Percentiles rank a stretch among this genome's conserved stretches.
Conservation (phyloP, 2,888 invertebrate species). For the Cabera pusaria region DNA sequence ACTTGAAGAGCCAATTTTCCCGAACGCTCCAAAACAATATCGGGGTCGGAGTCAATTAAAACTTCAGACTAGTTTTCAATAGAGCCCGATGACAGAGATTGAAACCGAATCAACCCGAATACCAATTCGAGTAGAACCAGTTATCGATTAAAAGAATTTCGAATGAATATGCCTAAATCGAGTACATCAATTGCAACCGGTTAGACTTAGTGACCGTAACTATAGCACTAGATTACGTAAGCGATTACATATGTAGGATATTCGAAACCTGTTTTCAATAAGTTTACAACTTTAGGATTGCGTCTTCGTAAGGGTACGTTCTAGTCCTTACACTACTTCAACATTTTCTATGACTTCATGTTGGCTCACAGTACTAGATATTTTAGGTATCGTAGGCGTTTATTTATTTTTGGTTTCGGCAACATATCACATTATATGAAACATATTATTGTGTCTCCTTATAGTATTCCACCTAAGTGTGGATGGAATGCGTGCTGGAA, state of each 20-base stretch:
- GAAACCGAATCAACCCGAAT: constrained; percentile 14
- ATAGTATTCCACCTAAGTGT: too few relatives aligned
- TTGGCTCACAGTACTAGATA: too few relatives aligned
- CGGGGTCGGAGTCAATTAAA: constrained; percentile 11
- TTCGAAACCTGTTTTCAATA: constrained; percentile 12
- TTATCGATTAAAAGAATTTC: constrained; percentile 6
- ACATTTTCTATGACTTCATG: too few relatives aligned
- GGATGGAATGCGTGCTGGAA: too few relatives aligned
- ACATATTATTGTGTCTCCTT: too few relatives aligned
- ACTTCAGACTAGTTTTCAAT: constrained; percentile 14
- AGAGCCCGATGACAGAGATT: constrained; percentile 5
- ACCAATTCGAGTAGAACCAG: constrained; percentile 11
- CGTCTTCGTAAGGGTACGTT: too few relatives aligned
- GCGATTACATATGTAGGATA: constrained; percentile 2
- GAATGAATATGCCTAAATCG: constrained; percentile 9
- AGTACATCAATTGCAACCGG: constrained; percentile 8
- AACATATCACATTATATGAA: too few relatives aligned
- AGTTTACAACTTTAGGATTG: too few relatives aligned
- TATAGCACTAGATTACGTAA: constrained; percentile 17
- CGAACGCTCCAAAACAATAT: not conserved
- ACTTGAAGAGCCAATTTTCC: not conserved
- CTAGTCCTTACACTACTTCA: too few relatives aligned
- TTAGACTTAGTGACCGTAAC: constrained; percentile 12
- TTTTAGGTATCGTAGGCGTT: too few relatives aligned
- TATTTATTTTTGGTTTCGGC: too few relatives aligned